Evolutionary conservation across 2,113 vertebrate species (phyloP), one percentile per base, ranked within the genome.

Genomic region (Cheilinus undulatus): DNA sequence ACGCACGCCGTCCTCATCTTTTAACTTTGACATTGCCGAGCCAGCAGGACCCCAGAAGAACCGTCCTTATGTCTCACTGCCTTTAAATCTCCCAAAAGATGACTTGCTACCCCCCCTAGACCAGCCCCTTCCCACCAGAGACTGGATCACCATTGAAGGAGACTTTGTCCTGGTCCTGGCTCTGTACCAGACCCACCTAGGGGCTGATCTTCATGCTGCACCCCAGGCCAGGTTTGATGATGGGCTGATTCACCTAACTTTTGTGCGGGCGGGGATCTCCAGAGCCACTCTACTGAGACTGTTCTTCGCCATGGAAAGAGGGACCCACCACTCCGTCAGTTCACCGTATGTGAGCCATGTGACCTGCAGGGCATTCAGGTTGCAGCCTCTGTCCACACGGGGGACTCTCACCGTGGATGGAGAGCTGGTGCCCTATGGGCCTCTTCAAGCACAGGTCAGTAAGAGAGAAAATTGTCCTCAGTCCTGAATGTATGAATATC

Each of bases 351-450:
- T 97, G 40, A 93, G 92, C 77, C 94, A 96, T 0, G 84, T 96
- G 0, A 86, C 92, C 1, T 95, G 94, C 49, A 93, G 85, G 57
- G 96, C 96, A 45, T 97, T 97, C 89, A 93, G 96, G 51, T 92
- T 97, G 27, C 95, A 96, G 82, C 96, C 96, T 0, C 94, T 97
- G 22, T 96, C 95, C 0, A 43, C 89, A 2, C 90, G 94, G 6
- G 96, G 96, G 5, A 93, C 96, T 17, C 91, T 97, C 36, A 97
- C 96, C 0, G 95, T 97, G 73, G 96, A 97, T 0, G 96, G 96
- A 3, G 96, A 97, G 69, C 85, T 94, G 64, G 95, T 97, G 59
- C 95, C 96, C 36, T 97, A 96, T 0, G 96, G 96, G 36, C 95
- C 96, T 0, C 77, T 97, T 22, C 96, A 97, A 89, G 96, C 95